Evolutionary conservation across 2,888 invertebrate species (phyloP), one percentile per base, ranked within the genome.

Genomic region (Galeruca laticollis): DNA sequence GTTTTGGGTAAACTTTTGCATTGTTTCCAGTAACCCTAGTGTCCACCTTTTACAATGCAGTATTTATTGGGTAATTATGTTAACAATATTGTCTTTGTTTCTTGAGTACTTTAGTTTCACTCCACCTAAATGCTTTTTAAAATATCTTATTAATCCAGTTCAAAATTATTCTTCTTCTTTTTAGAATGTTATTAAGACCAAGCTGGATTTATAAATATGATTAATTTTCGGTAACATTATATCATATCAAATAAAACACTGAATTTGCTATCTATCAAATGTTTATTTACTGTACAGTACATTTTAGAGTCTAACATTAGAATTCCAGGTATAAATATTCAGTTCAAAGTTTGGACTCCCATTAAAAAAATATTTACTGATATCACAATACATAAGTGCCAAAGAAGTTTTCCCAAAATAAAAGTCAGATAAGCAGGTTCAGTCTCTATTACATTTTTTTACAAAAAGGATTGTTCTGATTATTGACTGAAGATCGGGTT

Each of bases 381-480:
- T 83, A 83, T 83, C 82, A 83, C 83, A 83, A 82, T 81, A 81
- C 78, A 76, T 77, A 80, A 80, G 82, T 82, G 81, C 82, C 82
- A 81, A 79, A 47, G 13, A 43, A 76, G 75, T 75, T 62, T 75
- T 63, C 63, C 65, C 68, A 56, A 68, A 71, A 51, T 65, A 64
- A 51, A 63, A 43, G 13, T 54, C 40, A 26, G 54, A 63, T 40
- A 54, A 63, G 43, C 54, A 43, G 43, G 40, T 54, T 63, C 63
- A 63, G 63, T 63, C 63, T 63, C 63, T 63, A 56, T 63, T 63
- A 56, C n/a, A 49, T 31, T 63, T 54, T 40, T 43, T 56, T 47
- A 68, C 43, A 60, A 11, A 68, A 63, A 63, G 49, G 59, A 68
- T 63, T 43, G 54, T 37, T 40, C 21, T 40, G 20, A 56, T 54